phyloP scores from a whole-genome alignment of 2,113 vertebrate genomes.

The Deroptyus accipitrinus region DNA sequence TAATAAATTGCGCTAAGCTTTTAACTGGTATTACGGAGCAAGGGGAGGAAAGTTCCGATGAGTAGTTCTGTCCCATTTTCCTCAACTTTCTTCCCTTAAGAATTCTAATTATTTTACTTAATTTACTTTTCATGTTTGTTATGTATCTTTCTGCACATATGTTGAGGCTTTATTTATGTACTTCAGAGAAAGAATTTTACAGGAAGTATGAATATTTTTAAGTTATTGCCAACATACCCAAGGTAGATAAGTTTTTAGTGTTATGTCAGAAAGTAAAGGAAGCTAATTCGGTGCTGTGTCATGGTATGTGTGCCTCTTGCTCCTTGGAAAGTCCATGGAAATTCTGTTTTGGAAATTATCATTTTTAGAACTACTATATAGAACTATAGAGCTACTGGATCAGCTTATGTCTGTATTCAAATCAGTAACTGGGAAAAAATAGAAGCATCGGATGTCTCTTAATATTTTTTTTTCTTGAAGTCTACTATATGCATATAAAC shows the following conservation, averaged over 20 bases:
- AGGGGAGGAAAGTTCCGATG: neutral
- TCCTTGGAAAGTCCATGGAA: neutral
- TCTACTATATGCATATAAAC: neutral
- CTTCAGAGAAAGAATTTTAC: neutral
- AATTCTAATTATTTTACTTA: neutral
- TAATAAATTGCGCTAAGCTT: neutral
- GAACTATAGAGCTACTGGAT: neutral
- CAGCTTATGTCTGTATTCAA: neutral
- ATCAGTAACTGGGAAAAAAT: rapidly evolving
- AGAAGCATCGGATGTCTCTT: neutral
- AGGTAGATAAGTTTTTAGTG: neutral
- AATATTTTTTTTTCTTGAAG: neutral
- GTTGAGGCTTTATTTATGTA: neutral
- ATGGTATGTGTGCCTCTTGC: neutral
- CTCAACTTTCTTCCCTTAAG: neutral
- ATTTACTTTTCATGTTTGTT: neutral
- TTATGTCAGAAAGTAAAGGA: neutral
- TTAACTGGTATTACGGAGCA: neutral
- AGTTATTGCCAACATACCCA: neutral
- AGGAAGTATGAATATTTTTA: neutral
- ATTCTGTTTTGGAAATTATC: neutral
- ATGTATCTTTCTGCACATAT: neutral
- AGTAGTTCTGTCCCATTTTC: neutral
- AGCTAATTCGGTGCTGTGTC: neutral
- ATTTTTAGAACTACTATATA: neutral